Evolutionary conservation across 2,888 invertebrate species (phyloP).

Genomic region (Cosmopolites sordidus): DNA sequence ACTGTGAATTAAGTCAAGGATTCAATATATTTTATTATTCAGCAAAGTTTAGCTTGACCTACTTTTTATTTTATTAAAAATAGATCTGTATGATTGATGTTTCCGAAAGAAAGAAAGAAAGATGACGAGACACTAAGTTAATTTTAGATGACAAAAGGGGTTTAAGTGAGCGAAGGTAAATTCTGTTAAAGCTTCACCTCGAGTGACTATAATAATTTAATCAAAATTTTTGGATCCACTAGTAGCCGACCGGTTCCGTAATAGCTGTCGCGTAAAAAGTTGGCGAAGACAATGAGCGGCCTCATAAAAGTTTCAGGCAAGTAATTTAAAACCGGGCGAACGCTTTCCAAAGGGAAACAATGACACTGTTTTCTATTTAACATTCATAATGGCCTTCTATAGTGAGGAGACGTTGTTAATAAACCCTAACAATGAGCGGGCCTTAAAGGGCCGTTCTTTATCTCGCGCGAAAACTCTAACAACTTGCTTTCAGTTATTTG

Average conservation of each 20-base stretch:
- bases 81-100: no score
- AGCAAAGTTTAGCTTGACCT: no score
- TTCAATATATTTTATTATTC: no score
- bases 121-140: not conserved
- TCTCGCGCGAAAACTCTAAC: constrained; percentile 19
- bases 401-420: constrained; percentile 25
- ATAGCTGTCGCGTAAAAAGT: constrained; percentile 19
- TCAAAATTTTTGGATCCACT: not conserved
- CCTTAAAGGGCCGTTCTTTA: constrained; percentile 20
- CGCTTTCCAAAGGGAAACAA: constrained; percentile 29
- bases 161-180: not conserved
- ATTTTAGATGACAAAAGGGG: not conserved
- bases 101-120: no score
- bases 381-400: constrained; percentile 26
- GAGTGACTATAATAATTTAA: not conserved
- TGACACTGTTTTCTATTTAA: constrained; percentile 32
- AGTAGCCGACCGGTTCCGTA: not conserved
- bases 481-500: constrained; percentile 13
- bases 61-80: no score
- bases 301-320: constrained; percentile 31
- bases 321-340: constrained; percentile 31
- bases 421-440: constrained; percentile 25
- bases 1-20: no score
- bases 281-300: constrained; percentile 25
- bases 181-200: not conserved